These are phyloP conservation scores for Cylloceria caligata DNA, from an alignment of 2,888 invertebrate species.

Conservation along the genomic window DNA sequence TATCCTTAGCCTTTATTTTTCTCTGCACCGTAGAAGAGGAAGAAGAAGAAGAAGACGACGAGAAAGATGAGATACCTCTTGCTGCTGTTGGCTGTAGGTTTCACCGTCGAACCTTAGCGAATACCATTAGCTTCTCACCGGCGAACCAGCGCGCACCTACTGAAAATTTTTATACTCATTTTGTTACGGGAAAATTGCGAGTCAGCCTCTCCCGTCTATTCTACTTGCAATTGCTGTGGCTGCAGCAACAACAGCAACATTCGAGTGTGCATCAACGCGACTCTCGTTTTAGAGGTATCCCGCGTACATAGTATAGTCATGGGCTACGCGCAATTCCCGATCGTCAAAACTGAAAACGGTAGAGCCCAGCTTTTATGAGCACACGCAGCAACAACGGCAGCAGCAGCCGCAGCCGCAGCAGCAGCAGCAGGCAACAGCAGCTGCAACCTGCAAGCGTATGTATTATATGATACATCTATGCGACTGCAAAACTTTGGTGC, in stretches of 20 bases:
- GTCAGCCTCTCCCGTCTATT: constrained; percentile 65
- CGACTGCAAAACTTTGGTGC: constrained; percentile 26
- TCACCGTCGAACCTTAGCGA: constrained; percentile 39
- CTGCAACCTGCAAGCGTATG: constrained; percentile 31
- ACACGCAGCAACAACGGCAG: too few species aligned
- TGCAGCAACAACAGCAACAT: constrained; percentile 7
- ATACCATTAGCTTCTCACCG: constrained; percentile 70
- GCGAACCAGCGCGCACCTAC: constrained; percentile 73
- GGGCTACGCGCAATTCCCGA: constrained; percentile 70
- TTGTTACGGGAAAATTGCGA: constrained; percentile 81
- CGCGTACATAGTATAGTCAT: constrained; percentile 56
- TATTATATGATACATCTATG: constrained; percentile 25
- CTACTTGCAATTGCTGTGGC: constrained; percentile 10
- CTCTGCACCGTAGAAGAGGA: constrained; percentile 18
- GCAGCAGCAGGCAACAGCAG: constrained; percentile 31
- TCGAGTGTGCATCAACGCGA: constrained; percentile 18
- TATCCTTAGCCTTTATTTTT: constrained; percentile 48
- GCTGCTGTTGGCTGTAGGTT: constrained; percentile 31
- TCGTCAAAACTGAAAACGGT: constrained; percentile 71
- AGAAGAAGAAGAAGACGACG: too few species aligned
- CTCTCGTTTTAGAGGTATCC: constrained; percentile 19
- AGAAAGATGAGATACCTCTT: constrained; percentile 33
- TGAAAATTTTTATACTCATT: constrained; percentile 83
- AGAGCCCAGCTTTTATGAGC: constrained; percentile 71
- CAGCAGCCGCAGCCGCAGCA: too few species aligned